Base-by-base conservation (phyloP, 2,797 vertebrate species). In the Bucorvus abyssinicus region DNA sequence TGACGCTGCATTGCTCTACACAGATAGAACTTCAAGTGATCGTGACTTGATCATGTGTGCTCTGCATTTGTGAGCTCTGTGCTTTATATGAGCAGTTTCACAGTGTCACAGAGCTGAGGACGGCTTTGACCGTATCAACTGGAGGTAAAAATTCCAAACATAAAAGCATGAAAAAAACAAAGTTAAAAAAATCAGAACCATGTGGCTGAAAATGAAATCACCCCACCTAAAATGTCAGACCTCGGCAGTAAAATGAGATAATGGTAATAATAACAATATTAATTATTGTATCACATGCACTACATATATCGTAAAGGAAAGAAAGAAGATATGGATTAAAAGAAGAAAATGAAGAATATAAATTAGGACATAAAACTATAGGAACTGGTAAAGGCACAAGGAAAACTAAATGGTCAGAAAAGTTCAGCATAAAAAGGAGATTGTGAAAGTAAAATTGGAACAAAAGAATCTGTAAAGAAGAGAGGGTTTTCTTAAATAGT, bases 401-500 rank as follows among this genome's bases (percentile, higher is more conserved):
- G 12, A 80, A 90, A 87, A 76, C 6, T 22, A 44, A 1, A 5
- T 9, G 10, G 22, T 36, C 27, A 76, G 19, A 24, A 74, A 67
- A 67, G 8, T 61, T 74, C 50, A 32, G 12, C 7, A 70, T 52
- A 55, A 67, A 85, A 79, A 63, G 19, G 55, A 70, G 17, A 29
- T 32, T 55, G 7, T 71, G 34, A 21, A 86, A 86, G 36, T 26
- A 87, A 68, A 60, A 82, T 82, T 84, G 44, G 30, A 84, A 36
- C 20, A 60, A 87, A 76, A 3, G 3, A 68, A 27, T 24, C 55
- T 19, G 12, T 63, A 70, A 77, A 78, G 27, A 78, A 73, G 30
- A 36, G 27, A 70, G 12, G 0, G 0, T 1, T 19, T 52, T 71
- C 34, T 60, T 0, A n/a, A 61, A 65, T 9, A 69, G 21, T 14